Conservation (phyloP, 2,888 invertebrate genomes). For the Rhingia rostrata region DNA sequence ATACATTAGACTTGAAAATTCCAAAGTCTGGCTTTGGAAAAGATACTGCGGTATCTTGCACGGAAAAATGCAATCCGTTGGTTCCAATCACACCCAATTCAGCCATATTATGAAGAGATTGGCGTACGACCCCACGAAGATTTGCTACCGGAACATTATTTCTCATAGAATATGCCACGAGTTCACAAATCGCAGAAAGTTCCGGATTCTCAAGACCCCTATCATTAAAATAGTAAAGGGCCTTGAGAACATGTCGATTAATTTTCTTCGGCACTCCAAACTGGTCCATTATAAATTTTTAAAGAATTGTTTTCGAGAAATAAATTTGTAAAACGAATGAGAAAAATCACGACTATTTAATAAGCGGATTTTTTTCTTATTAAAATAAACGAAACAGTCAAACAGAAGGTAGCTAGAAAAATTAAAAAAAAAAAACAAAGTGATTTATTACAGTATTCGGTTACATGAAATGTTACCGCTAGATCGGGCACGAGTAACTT, state of each 20-base stretch:
- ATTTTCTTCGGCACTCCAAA: conserved; percentile 77
- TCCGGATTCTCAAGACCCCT: conserved; percentile 16
- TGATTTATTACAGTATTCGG: no score
- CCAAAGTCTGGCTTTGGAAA: no score
- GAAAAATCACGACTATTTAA: no score
- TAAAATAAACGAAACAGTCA: no score
- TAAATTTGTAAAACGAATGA: no score
- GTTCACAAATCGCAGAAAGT: neutral
- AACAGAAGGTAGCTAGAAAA: no score
- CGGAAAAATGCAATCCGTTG: conserved; percentile 4
- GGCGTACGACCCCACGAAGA: conserved; percentile 69
- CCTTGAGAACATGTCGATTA: conserved; percentile 78
- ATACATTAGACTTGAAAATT: no score
- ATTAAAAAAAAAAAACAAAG: no score
- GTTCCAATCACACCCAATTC: conserved; percentile 13
- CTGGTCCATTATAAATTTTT: conserved; percentile 75
- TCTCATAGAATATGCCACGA: conserved; percentile 66
- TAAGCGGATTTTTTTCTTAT: no score
- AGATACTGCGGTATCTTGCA: neutral
- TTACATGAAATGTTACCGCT: no score
- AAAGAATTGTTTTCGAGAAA: neutral
- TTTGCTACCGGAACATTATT: conserved; percentile 75
- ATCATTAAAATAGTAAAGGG: conserved; percentile 68
- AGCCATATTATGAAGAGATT: conserved; percentile 74
- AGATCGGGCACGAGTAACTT: no score